Base-by-base conservation (phyloP, 2,113 vertebrate genomes). In the Oxyura jamaicensis region DNA sequence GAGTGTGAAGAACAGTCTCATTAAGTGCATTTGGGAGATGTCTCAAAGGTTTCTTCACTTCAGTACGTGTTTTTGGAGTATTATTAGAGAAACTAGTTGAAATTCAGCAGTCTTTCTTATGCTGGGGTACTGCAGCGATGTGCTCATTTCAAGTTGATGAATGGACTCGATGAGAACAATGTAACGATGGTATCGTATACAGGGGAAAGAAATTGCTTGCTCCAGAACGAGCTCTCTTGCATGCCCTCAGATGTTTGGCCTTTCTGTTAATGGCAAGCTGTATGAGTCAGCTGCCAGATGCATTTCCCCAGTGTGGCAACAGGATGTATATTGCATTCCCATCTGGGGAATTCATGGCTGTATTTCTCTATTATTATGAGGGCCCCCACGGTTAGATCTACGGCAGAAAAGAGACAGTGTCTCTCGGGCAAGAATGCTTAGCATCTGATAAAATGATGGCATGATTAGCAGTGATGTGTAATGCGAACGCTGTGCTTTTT, bases 271-370 rank as follows among this genome's bases (percentile, higher is more conserved):
- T 42, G 56, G 79, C 66, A 72, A 63, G 13, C 84, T 66, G 33
- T 16, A 33, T 36, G 68, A 84, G 52, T 62, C 91, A 86, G 78
- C 94, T 93, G 94, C 90, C 91, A 92, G 63, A 79, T n/a, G 69
- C 83, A 31, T 92, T 89, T 94, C 74, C 88, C 86, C 46, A 62
- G 39, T 33, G 53, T 76, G 88, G 79, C 88, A 52, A 50, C 80
- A 78, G 94, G 68, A 90, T 67, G 58, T n/a, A 10, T 5, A 4
- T 72, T n/a, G 16, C 59, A 13, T 71, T 90, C 79, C 83, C 69
- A 67, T 16, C 69, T 55, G 36, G 88, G 84, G 76, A 79, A 36
- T 68, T 33, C 83, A 26, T 0, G 66, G 48, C 73, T 83, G 21
- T 76, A 25, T 82, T 94, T 91, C 39, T 81, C 29, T 60, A 1